Conservation (phyloP, 2,888 invertebrate species). For the Dastarcus helophoroides region DNA sequence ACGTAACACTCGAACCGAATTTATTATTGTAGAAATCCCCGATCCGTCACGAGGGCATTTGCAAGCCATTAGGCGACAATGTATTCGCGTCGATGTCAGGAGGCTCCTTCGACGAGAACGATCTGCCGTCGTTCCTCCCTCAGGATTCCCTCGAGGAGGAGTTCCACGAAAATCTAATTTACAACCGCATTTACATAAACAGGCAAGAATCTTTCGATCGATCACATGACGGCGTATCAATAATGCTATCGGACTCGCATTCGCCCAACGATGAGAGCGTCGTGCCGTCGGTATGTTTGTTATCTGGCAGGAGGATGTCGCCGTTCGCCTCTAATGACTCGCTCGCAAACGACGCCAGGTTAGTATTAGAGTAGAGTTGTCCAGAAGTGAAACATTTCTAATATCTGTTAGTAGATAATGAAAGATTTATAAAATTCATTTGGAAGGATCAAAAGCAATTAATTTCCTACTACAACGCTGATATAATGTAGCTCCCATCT, state of each 20-base stretch:
- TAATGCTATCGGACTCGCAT: constrained; percentile 23
- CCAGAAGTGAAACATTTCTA: neutral
- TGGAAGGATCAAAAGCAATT: too few species aligned
- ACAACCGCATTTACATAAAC: constrained; percentile 57
- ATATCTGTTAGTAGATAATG: neutral
- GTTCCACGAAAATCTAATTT: constrained; percentile 71
- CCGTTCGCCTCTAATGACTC: constrained; percentile 78
- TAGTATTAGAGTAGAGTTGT: constrained; percentile 8
- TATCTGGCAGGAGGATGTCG: constrained; percentile 45
- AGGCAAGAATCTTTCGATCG: constrained; percentile 41
- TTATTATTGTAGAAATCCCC: constrained; percentile 18
- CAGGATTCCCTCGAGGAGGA: constrained; percentile 52
- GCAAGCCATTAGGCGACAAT: constrained; percentile 25
- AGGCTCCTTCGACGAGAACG: constrained; percentile 25
- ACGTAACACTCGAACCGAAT: constrained; percentile 39
- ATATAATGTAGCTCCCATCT: too few species aligned
- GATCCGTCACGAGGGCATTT: constrained; percentile 27
- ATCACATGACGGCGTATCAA: constrained; percentile 7
- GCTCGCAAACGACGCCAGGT: constrained; percentile 60
- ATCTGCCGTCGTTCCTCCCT: constrained; percentile 20
- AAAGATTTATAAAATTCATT: too few species aligned
- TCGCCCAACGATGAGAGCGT: constrained; percentile 41
- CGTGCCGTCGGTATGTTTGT: constrained; percentile 34
- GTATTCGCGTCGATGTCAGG: constrained; percentile 30
- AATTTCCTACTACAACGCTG: too few species aligned